Percentiles rank a stretch among this genome's conserved stretches.
Conservation (phyloP, 2,888 invertebrate genomes). For the Athalia cordata region DNA sequence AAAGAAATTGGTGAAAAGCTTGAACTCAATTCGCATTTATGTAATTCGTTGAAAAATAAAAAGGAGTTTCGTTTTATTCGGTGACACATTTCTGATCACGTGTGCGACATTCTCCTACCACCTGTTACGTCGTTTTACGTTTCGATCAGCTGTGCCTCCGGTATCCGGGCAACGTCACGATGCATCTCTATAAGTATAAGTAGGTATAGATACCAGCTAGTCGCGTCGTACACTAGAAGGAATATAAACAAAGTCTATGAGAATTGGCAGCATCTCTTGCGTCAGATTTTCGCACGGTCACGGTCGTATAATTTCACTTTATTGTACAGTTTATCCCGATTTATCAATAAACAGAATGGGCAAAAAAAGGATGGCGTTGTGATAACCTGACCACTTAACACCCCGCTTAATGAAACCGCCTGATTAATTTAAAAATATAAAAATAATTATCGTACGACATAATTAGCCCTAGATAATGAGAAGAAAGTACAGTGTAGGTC, state of each 20-base stretch:
- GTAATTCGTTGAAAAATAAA: not conserved
- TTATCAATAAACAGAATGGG: not conserved
- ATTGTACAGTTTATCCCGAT: not conserved
- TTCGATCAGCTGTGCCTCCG: constrained; percentile 42
- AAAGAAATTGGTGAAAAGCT: not conserved
- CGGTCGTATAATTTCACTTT: constrained; percentile 25
- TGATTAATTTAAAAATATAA: no score
- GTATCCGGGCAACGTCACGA: constrained; percentile 35
- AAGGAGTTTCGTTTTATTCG: not conserved
- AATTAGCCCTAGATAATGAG: not conserved
- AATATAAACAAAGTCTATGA: constrained; percentile 40
- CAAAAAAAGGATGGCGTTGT: no score
- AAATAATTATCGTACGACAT: no score
- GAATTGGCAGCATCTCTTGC: constrained; percentile 41
- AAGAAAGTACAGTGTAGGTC: constrained; percentile 20
- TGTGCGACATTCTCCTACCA: constrained; percentile 37
- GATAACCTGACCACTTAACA: not conserved
- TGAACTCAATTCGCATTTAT: not conserved
- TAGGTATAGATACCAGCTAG: not conserved
- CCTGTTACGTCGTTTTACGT: constrained; percentile 37
- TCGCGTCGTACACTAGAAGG: constrained; percentile 25
- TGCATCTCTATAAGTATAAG: constrained; percentile 28
- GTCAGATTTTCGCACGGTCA: constrained; percentile 19
- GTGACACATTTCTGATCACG: constrained; percentile 14
- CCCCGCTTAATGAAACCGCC: no score